Percentiles rank a stretch among this genome's conserved stretches.
phyloP scores from a whole-genome alignment of 2,888 invertebrate genomes.

The Lordiphosa fenestrarum region DNA sequence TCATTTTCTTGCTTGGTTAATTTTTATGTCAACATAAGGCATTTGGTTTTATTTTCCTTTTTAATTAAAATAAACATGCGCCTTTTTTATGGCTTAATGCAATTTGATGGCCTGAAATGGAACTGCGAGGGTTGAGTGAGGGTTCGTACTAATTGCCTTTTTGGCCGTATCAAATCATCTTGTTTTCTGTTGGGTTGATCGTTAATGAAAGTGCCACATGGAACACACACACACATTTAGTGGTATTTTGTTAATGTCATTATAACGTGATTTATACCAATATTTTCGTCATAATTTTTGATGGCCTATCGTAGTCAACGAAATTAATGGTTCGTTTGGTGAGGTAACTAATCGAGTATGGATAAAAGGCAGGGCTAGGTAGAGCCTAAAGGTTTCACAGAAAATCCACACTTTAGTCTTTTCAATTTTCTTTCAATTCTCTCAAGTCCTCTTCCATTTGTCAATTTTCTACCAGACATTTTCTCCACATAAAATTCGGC shows the following conservation, averaged over 20 bases:
- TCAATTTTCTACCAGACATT: constrained; percentile 6
- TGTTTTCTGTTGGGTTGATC: constrained; percentile 28
- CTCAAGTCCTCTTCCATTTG: constrained; percentile 17
- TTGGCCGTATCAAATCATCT: constrained; percentile 51
- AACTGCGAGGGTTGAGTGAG: neutral
- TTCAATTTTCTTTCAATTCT: constrained; percentile 3
- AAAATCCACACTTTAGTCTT: neutral
- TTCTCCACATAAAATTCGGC: constrained; percentile 43
- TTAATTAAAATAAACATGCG: constrained; percentile 65
- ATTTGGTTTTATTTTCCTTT: constrained; percentile 54
- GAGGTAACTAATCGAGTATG: neutral
- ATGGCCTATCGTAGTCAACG: constrained; percentile 34
- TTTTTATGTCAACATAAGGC: constrained; percentile 48
- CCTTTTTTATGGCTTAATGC: constrained; percentile 51
- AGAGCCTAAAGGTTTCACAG: neutral
- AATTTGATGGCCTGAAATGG: constrained; percentile 4
- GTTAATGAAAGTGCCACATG: constrained; percentile 37
- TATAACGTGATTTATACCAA: constrained; percentile 60
- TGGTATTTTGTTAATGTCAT: constrained; percentile 57
- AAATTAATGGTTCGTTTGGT: constrained; percentile 40
- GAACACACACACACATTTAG: constrained; percentile 22
- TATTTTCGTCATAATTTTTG: constrained; percentile 36
- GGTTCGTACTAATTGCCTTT: constrained; percentile 52
- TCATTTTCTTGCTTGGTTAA: constrained; percentile 62
- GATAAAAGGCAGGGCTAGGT: neutral